A percentile compares a stretch with the other conserved stretches of the same genome.
Evolutionary conservation across 2,888 invertebrate genomes (phyloP).

Genomic region (Muschampia plurimacula): DNA sequence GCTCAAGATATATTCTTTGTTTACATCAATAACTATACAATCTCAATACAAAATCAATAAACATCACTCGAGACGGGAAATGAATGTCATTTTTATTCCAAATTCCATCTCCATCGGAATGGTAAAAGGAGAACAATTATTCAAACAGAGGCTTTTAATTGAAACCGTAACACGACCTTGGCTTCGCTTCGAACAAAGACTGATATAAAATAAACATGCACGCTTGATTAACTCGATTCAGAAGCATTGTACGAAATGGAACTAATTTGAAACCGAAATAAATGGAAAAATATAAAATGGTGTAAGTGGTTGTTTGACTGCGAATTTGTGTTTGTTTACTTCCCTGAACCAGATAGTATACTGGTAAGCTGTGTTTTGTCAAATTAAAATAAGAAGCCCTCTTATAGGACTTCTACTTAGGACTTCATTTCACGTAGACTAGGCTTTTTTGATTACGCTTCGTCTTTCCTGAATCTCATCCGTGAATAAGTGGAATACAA

Average conservation of each 20-base stretch:
- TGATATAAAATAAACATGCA: slow-evolving; percentile 25
- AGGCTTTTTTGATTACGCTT: too few species aligned
- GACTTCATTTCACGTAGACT: too few species aligned
- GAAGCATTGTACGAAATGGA: slow-evolving; percentile 7
- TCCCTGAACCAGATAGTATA: too few species aligned
- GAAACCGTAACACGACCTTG: slow-evolving; percentile 22
- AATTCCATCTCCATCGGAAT: slow-evolving; percentile 6
- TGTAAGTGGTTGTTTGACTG: too few species aligned
- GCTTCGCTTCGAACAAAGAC: slow-evolving; percentile 7
- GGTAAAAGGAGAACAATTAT: slow-evolving; percentile 17
- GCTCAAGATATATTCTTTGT: too few species aligned
- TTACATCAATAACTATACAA: not conserved
- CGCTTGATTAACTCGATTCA: slow-evolving; percentile 24
- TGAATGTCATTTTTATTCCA: not conserved
- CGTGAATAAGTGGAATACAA: too few species aligned
- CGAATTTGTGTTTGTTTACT: too few species aligned
- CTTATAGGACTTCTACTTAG: too few species aligned
- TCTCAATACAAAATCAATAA: not conserved
- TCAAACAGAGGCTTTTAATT: slow-evolving; percentile 21
- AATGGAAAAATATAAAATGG: not conserved
- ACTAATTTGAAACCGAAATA: slow-evolving; percentile 5
- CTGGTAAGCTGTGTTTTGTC: too few species aligned
- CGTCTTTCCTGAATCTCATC: too few species aligned
- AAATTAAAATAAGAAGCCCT: too few species aligned
- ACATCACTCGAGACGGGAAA: not conserved